Conservation (phyloP, 2,797 vertebrate genomes). For the Columba guinea region DNA sequence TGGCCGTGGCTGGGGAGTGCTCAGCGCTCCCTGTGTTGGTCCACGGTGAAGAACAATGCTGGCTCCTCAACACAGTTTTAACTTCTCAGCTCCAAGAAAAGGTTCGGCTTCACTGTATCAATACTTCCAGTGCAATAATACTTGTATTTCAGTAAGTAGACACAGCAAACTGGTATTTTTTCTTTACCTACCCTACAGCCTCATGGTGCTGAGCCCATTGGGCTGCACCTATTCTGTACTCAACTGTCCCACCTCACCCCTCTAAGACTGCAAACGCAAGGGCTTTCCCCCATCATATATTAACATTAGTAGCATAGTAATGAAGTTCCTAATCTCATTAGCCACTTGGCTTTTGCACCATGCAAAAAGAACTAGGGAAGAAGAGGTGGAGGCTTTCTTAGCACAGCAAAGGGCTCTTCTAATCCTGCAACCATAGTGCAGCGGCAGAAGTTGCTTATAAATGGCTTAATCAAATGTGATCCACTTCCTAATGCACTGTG, state of each 20-base stretch:
- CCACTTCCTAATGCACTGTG: neutral
- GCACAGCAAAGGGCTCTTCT: neutral
- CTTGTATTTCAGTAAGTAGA: neutral
- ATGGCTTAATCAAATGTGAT: rapidly evolving
- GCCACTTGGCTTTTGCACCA: neutral
- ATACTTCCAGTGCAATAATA: neutral
- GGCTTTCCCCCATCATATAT: neutral
- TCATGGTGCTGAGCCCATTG: rapidly evolving
- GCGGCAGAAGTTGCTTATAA: neutral
- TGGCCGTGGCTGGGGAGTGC: neutral
- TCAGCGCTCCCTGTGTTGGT: neutral
- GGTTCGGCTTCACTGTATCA: neutral
- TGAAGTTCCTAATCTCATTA: neutral
- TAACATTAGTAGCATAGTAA: neutral
- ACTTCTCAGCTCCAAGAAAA: neutral
- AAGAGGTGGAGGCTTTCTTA: neutral
- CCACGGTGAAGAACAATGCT: rapidly evolving
- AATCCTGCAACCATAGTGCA: neutral
- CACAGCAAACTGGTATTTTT: neutral
- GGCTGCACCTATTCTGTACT: rapidly evolving
- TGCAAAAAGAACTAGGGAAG: neutral
- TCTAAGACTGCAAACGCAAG: neutral
- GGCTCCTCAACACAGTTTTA: neutral
- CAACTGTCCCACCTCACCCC: neutral
- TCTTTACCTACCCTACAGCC: neutral